Percentiles rank a stretch among this genome's conserved stretches.
These are phyloP conservation scores for Drosophila koepferae DNA, from an alignment of 2,888 invertebrate species.

Conservation along the genomic window DNA sequence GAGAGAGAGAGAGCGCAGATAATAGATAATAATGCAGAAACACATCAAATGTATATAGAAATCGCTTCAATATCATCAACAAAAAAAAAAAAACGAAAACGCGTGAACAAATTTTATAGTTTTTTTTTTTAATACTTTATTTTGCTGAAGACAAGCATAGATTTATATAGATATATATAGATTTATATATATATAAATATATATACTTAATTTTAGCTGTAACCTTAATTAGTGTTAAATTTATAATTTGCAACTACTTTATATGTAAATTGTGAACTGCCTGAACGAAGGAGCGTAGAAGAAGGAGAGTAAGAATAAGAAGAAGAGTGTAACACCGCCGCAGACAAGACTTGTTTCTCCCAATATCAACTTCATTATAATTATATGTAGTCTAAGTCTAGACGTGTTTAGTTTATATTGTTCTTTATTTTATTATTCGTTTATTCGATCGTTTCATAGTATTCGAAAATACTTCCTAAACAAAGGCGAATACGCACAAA, in stretches of 20 bases:
- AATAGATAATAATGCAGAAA: slow-evolving; percentile 18
- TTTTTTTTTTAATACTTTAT: not conserved
- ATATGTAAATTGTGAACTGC: slow-evolving; percentile 53
- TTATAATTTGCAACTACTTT: slow-evolving; percentile 20
- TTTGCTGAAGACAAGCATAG: slow-evolving; percentile 24
- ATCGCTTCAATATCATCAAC: slow-evolving; percentile 55
- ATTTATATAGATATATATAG: not conserved
- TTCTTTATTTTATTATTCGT: not conserved
- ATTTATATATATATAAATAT: not conserved
- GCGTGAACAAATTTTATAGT: slow-evolving; percentile 35
- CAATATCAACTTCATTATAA: slow-evolving; percentile 16
- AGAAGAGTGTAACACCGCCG: slow-evolving; percentile 15
- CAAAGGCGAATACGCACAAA: slow-evolving; percentile 28
- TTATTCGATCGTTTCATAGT: not conserved
- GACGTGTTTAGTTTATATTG: slow-evolving; percentile 17
- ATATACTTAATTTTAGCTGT: slow-evolving; percentile 16
- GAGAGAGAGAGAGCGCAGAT: slow-evolving; percentile 10
- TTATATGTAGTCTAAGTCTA: slow-evolving; percentile 4
- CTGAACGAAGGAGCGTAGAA: slow-evolving; percentile 9
- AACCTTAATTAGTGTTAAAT: slow-evolving; percentile 31
- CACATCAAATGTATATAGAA: slow-evolving; percentile 40
- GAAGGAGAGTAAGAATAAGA: not conserved
- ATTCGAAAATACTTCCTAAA: slow-evolving; percentile 38
- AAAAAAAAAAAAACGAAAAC: not conserved
- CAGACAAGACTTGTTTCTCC: slow-evolving; percentile 49